Percentiles rank a stretch among this genome's conserved stretches.
phyloP scores from a whole-genome alignment of 2,888 invertebrate genomes.

The Caenorhabditis virilis region DNA sequence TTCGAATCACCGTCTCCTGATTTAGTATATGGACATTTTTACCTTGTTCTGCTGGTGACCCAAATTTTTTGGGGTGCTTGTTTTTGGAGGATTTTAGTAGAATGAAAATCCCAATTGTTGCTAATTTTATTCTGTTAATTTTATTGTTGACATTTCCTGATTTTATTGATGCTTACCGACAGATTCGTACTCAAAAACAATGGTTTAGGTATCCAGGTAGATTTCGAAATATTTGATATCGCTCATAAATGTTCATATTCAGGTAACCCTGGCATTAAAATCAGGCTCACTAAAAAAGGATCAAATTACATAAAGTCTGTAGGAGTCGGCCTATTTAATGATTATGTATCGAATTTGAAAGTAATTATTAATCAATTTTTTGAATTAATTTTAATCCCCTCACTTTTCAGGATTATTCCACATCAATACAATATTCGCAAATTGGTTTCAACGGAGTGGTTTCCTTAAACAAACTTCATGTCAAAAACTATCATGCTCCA shows the following conservation, averaged over 20 bases:
- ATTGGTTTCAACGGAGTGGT: slow-evolving; percentile 60
- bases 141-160: neutral
- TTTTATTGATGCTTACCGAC: slow-evolving; percentile 4
- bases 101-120: neutral
- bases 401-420: slow-evolving; percentile 32
- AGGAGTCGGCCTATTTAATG: slow-evolving; percentile 64
- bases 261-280: slow-evolving; percentile 64
- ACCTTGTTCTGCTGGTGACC: too few relatives aligned
- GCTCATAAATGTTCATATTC: slow-evolving; percentile 9
- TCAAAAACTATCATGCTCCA: slow-evolving; percentile 60
- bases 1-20: too few relatives aligned
- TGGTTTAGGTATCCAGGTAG: slow-evolving; percentile 37
- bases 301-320: slow-evolving; percentile 65
- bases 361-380: slow-evolving; percentile 21
- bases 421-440: slow-evolving; percentile 57
- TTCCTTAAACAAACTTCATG: slow-evolving; percentile 53
- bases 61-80: too few relatives aligned
- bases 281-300: slow-evolving; percentile 65
- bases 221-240: neutral
- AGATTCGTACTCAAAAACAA: slow-evolving; percentile 24
- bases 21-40: neutral
- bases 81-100: neutral
- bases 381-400: neutral
- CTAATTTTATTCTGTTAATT: neutral
- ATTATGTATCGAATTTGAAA: slow-evolving; percentile 55